Conservation (phyloP, 2,113 vertebrate species). For the Rhinolophus ferrumequinum region DNA sequence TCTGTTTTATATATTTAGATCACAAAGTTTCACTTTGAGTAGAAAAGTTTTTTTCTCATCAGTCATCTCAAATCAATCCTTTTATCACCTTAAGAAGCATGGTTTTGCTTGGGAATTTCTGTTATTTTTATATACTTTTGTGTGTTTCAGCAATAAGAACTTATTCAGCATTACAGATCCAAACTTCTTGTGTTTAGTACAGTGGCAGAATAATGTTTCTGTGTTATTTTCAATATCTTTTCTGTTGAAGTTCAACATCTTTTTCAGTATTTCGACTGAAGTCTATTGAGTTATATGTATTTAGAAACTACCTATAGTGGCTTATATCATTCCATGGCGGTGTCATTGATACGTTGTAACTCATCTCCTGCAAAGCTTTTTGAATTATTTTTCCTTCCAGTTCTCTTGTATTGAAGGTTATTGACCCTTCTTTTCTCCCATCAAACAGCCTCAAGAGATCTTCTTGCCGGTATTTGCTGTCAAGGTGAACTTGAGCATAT, state of each 20-base stretch:
- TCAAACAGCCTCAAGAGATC: neutral
- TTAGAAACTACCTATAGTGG: neutral
- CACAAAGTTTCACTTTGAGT: neutral
- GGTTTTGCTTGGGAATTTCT: neutral
- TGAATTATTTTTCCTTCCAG: neutral
- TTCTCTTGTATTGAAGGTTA: neutral
- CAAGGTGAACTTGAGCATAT: neutral
- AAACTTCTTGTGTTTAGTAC: neutral
- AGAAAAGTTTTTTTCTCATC: neutral
- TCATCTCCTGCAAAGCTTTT: neutral
- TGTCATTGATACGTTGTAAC: neutral
- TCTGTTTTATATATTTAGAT: neutral
- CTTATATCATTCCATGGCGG: neutral
- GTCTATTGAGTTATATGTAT: neutral
- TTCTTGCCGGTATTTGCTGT: neutral
- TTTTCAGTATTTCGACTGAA: neutral
- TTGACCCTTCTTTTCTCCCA: neutral
- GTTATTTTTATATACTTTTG: neutral
- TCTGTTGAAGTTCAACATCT: neutral
- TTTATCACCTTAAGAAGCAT: neutral
- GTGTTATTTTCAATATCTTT: neutral
- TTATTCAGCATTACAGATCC: neutral
- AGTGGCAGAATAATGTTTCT: neutral
- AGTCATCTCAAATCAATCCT: neutral
- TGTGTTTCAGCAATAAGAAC: neutral